Evolutionary conservation across 2,888 invertebrate species (phyloP), one percentile per base, ranked within the genome.

Genomic region (Scrobipalpa costella): DNA sequence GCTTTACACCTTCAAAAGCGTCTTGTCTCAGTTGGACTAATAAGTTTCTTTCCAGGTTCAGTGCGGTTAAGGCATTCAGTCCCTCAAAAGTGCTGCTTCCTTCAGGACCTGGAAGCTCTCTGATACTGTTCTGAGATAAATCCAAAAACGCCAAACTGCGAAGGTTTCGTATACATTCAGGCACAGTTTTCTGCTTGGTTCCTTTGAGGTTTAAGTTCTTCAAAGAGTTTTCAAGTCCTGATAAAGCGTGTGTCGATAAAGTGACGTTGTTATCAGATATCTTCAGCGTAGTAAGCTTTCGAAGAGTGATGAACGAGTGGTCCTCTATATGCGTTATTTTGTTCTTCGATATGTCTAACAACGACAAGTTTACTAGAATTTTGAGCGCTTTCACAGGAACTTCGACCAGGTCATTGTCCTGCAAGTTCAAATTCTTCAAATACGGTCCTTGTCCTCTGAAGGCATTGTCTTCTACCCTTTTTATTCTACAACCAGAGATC

Each of bases 141-240:
- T 98, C 98, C 64, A 98, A 90, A 79, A 98, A 98, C 0, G 98
- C 97, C 69, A 98, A 86, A 58, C 95, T 95, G 66, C 93, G 94
- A 38, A 98, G 90, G 7, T 96, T 96, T 67, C 94, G 91, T 19
- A 98, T 94, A 57, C 96, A 95, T 71, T 94, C 94, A 0, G 98
- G 98, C 11, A 98, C 94, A 61, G 92, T 90, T 73, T 95, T 95
- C 81, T 97, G 96, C 63, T 94, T 92, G 0, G 97, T 97, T 36
- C 97, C 97, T 90, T 98, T 98, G 40, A 98, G 88, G 81, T 98
- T 98, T 58, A 98, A 90, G 85, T 98, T 98, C 86, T 97, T 97
- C 52, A 98, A 88, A 11, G 95, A 95, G 64, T 90, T 93, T 76
- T 97, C 97, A 65, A 98, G 88, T 1, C 97, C 97, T n/a, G 92